Conservation (phyloP, 2,888 invertebrate species). For the Brachycybe producta region DNA sequence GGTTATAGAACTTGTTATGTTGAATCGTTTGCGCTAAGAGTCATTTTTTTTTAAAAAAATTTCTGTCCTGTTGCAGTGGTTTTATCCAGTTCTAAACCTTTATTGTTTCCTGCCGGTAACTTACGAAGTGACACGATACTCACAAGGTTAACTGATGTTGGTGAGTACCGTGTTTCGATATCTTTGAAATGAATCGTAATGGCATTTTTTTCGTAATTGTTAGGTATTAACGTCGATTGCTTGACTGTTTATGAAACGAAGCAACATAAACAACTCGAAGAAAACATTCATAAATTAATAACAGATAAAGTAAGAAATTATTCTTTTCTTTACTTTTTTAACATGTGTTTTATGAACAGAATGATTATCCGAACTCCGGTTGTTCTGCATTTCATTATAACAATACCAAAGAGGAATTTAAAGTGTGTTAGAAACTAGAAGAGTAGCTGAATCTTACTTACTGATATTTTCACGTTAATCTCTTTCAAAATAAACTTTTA, state of each 20-base stretch:
- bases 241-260: conserved; percentile 6
- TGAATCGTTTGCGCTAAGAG: not conserved
- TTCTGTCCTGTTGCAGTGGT: not conserved
- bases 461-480: too few species aligned
- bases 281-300: not conserved
- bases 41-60: not conserved
- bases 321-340: too few species aligned
- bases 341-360: too few species aligned
- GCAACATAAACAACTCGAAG: not conserved
- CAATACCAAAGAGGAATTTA: too few species aligned
- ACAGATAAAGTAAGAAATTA: not conserved
- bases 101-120: conserved; percentile 10
- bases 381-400: too few species aligned
- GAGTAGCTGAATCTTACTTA: too few species aligned
- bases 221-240: not conserved
- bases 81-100: not conserved
- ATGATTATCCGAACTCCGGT: too few species aligned
- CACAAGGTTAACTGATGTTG: not conserved
- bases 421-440: too few species aligned
- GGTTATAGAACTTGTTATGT: not conserved
- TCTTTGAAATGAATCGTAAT: not conserved
- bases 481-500: too few species aligned
- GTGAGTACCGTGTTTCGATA: not conserved
- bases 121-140: conserved; percentile 7
- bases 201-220: not conserved